Percentiles rank a stretch among this genome's conserved stretches.
Evolutionary conservation across 2,797 vertebrate genomes (phyloP).

Genomic region (Cyclura pinguis): DNA sequence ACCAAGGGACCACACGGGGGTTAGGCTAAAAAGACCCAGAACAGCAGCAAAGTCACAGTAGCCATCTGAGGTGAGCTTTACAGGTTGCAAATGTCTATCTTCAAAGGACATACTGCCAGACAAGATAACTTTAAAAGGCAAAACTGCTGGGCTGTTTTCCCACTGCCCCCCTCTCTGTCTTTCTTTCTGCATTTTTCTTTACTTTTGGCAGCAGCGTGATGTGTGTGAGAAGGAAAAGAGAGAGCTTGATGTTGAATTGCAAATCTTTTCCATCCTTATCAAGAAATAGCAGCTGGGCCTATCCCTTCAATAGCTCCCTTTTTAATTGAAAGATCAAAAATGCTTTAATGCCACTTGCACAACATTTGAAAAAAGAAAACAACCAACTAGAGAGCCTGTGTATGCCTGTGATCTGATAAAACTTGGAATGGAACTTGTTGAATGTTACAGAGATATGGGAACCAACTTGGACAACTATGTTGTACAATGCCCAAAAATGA

Average conservation of each 20-base stretch:
- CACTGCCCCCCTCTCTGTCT: not conserved
- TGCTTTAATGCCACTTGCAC: constrained; percentile 54
- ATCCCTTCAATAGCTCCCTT: constrained; percentile 64
- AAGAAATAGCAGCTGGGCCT: constrained; percentile 73
- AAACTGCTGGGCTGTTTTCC: constrained; percentile 61
- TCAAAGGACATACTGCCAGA: constrained; percentile 70
- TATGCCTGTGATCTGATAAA: not conserved
- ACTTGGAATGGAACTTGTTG: constrained; percentile 1
- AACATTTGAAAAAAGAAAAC: constrained; percentile 37
- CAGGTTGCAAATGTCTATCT: constrained; percentile 65
- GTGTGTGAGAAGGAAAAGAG: constrained; percentile 41
- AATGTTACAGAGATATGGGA: constrained; percentile 4
- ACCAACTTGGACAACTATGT: not conserved
- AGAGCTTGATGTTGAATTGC: constrained; percentile 60
- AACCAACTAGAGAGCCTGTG: not conserved
- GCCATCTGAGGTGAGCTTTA: constrained; percentile 60
- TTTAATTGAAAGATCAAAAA: constrained; percentile 75
- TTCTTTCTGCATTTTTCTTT: constrained; percentile 57
- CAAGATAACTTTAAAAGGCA: constrained; percentile 70
- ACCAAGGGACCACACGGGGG: constrained; percentile 11
- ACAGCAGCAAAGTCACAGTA: constrained; percentile 57
- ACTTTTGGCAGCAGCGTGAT: constrained; percentile 60
- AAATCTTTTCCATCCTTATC: constrained; percentile 74
- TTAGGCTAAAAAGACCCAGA: constrained; percentile 56
- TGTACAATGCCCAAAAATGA: not conserved